Evolutionary conservation across 2,113 vertebrate species (phyloP).

Genomic region (Chaenogobius annularis): DNA sequence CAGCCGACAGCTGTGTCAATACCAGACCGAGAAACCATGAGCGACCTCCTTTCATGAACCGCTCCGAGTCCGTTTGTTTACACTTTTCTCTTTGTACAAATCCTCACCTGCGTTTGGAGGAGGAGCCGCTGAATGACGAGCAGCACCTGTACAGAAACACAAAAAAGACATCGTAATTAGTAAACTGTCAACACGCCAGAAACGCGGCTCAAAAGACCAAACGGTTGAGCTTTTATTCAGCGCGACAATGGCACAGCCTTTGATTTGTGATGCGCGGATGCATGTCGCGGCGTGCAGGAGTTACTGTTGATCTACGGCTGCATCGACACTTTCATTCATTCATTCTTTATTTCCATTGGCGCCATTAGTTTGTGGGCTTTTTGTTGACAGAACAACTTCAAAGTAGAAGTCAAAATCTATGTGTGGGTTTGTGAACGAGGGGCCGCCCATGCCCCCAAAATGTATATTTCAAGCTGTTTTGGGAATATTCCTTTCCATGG

Average conservation of each 20-base stretch:
- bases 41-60: conserved; percentile 62
- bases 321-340: too few relatives aligned
- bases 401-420: too few relatives aligned
- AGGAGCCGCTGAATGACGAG: conserved; percentile 51
- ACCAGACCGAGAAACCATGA: conserved; percentile 61
- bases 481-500: too few relatives aligned
- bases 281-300: neutral
- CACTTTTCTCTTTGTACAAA: conserved; percentile 55
- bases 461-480: too few relatives aligned
- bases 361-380: too few relatives aligned
- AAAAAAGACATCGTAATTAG: conserved; percentile 16
- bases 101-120: conserved; percentile 58
- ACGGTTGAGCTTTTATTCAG: neutral
- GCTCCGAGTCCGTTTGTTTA: conserved; percentile 59
- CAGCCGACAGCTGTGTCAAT: conserved; percentile 79
- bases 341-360: too few relatives aligned
- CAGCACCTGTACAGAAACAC: conserved; percentile 64
- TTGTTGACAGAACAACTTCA: too few relatives aligned
- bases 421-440: too few relatives aligned
- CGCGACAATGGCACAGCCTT: neutral
- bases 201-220: neutral
- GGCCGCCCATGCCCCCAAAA: too few relatives aligned
- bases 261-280: neutral
- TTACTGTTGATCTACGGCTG: neutral
- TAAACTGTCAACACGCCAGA: neutral